Evolutionary conservation across 2,797 vertebrate genomes (phyloP).

Genomic region (Apogon hyalosoma): DNA sequence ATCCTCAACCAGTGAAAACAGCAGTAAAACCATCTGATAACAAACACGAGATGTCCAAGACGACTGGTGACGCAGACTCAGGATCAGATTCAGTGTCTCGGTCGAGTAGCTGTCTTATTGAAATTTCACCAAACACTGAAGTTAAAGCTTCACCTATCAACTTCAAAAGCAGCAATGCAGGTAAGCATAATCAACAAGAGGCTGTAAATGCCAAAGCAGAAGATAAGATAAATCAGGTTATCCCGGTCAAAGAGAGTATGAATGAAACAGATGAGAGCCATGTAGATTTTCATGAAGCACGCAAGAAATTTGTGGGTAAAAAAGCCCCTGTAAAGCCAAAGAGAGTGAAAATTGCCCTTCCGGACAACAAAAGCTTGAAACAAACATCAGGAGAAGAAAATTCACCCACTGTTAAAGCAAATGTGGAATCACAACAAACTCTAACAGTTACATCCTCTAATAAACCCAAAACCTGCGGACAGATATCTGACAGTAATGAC

Average conservation of each 20-base stretch:
- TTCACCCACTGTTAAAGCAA: conserved; percentile 1
- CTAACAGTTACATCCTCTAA: neutral
- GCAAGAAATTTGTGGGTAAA: conserved; percentile 72
- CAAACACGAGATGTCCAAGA: conserved; percentile 5
- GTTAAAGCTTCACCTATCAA: conserved; percentile 4
- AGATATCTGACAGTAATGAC: conserved; percentile 34
- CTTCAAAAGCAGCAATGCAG: conserved; percentile 6
- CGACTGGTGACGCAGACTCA: neutral
- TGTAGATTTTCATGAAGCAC: conserved; percentile 66
- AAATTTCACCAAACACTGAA: conserved; percentile 51
- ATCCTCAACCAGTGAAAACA: conserved; percentile 54
- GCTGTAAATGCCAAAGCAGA: conserved; percentile 33
- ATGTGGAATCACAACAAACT: conserved; percentile 23
- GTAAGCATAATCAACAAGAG: conserved; percentile 37
- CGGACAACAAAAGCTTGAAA: conserved; percentile 38
- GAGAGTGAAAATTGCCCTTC: conserved; percentile 76
- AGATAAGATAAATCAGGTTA: conserved; percentile 44
- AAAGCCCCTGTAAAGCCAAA: conserved; percentile 79
- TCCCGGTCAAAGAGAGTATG: conserved; percentile 32
- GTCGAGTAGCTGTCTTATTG: conserved; percentile 35
- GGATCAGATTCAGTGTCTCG: conserved; percentile 1
- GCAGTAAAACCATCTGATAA: conserved; percentile 55
- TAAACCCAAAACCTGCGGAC: conserved; percentile 26
- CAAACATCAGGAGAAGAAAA: conserved; percentile 24
- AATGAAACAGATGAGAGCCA: conserved; percentile 54